Base-by-base conservation (phyloP, 2,797 vertebrate species). In the Salmo trutta region DNA sequence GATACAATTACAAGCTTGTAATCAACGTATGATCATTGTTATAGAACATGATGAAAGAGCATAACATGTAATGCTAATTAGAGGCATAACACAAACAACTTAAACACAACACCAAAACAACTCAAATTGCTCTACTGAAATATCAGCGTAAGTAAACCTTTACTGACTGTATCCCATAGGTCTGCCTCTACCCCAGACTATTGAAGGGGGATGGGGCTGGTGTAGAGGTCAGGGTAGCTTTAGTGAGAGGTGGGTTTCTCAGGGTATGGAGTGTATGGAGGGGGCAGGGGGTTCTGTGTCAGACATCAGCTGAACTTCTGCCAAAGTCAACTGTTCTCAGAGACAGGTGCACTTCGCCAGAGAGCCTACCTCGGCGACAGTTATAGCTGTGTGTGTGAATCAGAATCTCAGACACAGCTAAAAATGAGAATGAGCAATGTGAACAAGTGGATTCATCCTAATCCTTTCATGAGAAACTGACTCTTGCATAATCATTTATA, bases 281-380 rank as follows among this genome's bases (percentile, higher is more conserved):
- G 15, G 17, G 52, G 16, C 3, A 21, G 15, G 27, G 52, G 71
- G 71, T 19, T 73, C 51, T 53, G 15, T 72, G 51, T 72, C 51
- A 73, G 52, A 31, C 52, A 15, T 73, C 71, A 73, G 71, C 71
- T 72, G 71, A 73, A 73, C 52, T 56, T 56, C 52, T 73, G 52
- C 51, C 71, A 73, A 73, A 73, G 71, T 73, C 71, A 73, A 56
- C 71, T 73, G 71, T 59, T 73, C 71, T 73, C 27, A 54, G 29
- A 29, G 71, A 73, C 71, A 73, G 52, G 56, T 73, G 71, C 27
- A 73, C 27, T 31, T 31, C 27, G 51, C 15, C 71, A 53, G 51
- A 72, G 24, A 54, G 71, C 52, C 52, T 31, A 29, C 51, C 71
- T 54, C 27, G 27, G 71, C 10, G 2, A 73, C 27, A 27, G 1